phyloP scores from a whole-genome alignment of 1,140 invertebrate species.

The Drosophila sulfurigaster region DNA sequence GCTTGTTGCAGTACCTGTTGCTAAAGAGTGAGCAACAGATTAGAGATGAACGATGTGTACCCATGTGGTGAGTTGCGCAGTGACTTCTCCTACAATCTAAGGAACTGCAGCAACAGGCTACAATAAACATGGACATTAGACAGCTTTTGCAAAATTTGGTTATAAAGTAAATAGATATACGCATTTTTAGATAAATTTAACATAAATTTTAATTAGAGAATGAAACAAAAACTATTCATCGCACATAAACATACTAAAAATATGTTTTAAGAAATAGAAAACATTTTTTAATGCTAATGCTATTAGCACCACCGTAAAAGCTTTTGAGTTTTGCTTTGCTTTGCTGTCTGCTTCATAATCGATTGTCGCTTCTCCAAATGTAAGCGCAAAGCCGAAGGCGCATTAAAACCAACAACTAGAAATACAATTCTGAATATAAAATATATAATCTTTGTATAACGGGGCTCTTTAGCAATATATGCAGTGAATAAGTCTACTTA shows the following conservation, averaged over 20 bases:
- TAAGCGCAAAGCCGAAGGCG: slow-evolving; percentile 33
- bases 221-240: no score
- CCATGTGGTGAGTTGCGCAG: slow-evolving; percentile 48
- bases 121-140: slow-evolving; percentile 11
- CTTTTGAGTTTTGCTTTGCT: not conserved
- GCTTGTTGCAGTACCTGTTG: slow-evolving; percentile 71
- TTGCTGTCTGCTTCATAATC: slow-evolving; percentile 1
- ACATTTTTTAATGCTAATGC: no score
- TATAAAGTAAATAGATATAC: not conserved
- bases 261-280: no score
- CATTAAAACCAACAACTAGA: slow-evolving; percentile 27
- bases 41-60: slow-evolving; percentile 42
- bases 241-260: no score
- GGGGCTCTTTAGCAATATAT: no score
- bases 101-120: slow-evolving; percentile 64
- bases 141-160: slow-evolving; percentile 8
- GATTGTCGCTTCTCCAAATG: slow-evolving; percentile 16
- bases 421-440: slow-evolving; percentile 14
- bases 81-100: slow-evolving; percentile 10
- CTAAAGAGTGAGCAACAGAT: slow-evolving; percentile 83
- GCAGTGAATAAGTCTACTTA: no score
- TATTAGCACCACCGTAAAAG: slow-evolving; percentile 10
- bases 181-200: no score
- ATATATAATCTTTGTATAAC: slow-evolving; percentile 13
- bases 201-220: no score